Conservation (phyloP, 2,797 vertebrate species). For the Ataeniobius toweri region DNA sequence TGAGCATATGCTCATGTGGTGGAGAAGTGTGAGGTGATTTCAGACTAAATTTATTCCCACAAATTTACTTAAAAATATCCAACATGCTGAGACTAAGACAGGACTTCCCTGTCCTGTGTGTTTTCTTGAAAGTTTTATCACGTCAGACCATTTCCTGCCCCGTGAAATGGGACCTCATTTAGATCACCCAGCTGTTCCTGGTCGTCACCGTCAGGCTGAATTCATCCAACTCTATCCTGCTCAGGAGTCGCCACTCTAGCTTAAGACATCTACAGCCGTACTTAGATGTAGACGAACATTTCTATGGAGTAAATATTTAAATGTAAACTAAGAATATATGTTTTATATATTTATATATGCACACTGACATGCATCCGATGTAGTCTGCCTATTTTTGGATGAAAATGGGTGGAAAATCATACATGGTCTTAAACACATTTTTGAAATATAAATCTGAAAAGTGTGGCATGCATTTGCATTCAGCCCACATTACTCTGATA, state of each 20-base stretch:
- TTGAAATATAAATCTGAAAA: not conserved
- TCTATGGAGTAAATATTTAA: not conserved
- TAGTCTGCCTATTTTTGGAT: not conserved
- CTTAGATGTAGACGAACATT: not conserved
- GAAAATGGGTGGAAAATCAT: not conserved
- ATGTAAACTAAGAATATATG: not conserved
- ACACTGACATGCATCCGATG: not conserved
- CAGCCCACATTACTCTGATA: not conserved
- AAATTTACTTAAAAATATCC: constrained; percentile 45
- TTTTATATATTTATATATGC: not conserved
- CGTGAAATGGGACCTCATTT: constrained; percentile 39
- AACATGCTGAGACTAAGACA: constrained; percentile 53
- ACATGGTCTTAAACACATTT: not conserved
- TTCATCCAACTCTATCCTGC: constrained; percentile 28
- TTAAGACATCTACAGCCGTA: not conserved
- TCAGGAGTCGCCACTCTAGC: not conserved
- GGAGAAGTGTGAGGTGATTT: constrained; percentile 64
- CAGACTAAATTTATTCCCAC: constrained; percentile 57
- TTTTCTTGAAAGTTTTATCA: constrained; percentile 40
- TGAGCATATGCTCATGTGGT: constrained; percentile 65
- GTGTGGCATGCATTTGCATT: not conserved
- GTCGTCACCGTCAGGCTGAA: constrained; percentile 42
- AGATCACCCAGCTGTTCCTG: constrained; percentile 59
- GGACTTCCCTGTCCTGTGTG: constrained; percentile 41
- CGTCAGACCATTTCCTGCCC: constrained; percentile 44